Evolutionary conservation across 2,797 vertebrate genomes (phyloP).

Genomic region (Odontamblyopus lacepedii): DNA sequence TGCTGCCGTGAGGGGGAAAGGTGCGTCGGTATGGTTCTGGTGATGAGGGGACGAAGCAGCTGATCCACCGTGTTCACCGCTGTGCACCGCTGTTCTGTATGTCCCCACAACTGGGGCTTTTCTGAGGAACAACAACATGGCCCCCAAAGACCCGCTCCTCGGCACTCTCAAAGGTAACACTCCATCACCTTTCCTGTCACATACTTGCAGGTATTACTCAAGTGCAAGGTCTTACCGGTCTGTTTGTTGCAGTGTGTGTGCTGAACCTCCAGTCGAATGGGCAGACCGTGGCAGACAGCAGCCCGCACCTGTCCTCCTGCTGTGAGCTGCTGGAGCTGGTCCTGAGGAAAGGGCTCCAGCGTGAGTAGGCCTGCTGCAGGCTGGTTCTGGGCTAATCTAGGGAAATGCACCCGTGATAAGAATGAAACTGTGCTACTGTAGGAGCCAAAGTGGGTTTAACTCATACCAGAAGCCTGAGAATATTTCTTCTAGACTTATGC

Average conservation of each 20-base stretch:
- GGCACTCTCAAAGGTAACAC: constrained; percentile 78
- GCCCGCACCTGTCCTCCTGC: constrained; percentile 73
- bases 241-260: constrained; percentile 70
- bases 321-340: constrained; percentile 83
- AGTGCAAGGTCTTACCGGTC: not conserved
- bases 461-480: too few relatives aligned
- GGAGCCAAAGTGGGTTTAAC: too few relatives aligned
- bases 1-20: not conserved
- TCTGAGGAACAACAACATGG: constrained; percentile 61
- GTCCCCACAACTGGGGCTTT: constrained; percentile 15
- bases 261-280: constrained; percentile 75
- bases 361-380: constrained; percentile 67
- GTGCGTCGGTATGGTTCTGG: constrained; percentile 35
- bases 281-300: constrained; percentile 67
- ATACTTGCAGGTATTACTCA: not conserved
- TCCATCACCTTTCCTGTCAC: too few relatives aligned
- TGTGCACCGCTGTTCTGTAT: constrained; percentile 12
- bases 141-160: constrained; percentile 81
- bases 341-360: constrained; percentile 84
- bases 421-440: too few relatives aligned
- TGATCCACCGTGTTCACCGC: not conserved
- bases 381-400: too few relatives aligned
- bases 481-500: too few relatives aligned
- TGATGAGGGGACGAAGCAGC: constrained; percentile 40
- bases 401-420: too few relatives aligned